phyloP scores from a whole-genome alignment of 2,113 vertebrate species.

The Astatotilapia flaviijosephi region DNA sequence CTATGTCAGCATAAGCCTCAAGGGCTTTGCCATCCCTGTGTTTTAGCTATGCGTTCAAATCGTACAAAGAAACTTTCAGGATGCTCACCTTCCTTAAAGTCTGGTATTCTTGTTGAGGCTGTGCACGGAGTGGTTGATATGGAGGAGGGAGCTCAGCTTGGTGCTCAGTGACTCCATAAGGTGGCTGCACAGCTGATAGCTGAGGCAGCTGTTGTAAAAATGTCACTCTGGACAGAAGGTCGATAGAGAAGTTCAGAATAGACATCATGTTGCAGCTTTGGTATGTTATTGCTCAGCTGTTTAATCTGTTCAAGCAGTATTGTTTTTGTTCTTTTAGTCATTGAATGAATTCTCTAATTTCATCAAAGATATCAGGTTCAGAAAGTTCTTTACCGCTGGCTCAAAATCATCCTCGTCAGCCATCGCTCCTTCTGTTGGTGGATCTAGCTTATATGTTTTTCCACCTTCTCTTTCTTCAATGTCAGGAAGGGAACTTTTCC shows the following conservation, averaged over 20 bases:
- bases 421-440: neutral
- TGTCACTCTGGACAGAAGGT: neutral
- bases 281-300: neutral
- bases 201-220: neutral
- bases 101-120: neutral
- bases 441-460: neutral
- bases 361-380: neutral
- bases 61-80: neutral
- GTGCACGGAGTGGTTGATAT: neutral
- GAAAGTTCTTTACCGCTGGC: neutral
- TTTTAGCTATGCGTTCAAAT: neutral
- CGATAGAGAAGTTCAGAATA: neutral
- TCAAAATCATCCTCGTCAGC: neutral
- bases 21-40: neutral
- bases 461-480: neutral
- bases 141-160: neutral
- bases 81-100: neutral
- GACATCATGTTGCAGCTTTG: neutral
- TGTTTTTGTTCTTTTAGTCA: neutral
- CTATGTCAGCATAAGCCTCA: neutral
- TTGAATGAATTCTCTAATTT: neutral
- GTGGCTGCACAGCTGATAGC: neutral
- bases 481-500: neutral
- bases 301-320: neutral
- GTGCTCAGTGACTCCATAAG: neutral